Conservation (phyloP, 2,797 vertebrate genomes). For the Kryptopterus vitreolus region DNA sequence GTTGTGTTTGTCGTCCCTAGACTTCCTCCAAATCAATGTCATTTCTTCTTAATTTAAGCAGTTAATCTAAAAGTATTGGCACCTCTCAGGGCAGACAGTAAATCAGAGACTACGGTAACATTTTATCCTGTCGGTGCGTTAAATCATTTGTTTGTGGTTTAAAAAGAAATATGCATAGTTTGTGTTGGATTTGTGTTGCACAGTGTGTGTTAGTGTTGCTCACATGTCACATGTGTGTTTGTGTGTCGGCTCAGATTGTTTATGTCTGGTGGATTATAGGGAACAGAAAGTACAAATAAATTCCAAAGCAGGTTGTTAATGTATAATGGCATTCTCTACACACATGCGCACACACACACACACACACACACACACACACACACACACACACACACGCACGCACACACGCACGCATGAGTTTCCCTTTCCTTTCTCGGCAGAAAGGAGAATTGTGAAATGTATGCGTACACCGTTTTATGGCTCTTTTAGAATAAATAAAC, state of each 20-base stretch:
- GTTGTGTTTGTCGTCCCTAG: background rate
- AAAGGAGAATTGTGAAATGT: background rate
- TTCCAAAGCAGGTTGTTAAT: background rate
- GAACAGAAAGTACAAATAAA: conserved; percentile 21
- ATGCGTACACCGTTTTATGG: background rate
- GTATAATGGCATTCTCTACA: background rate
- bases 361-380: background rate
- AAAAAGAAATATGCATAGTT: background rate
- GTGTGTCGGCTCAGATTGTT: conserved; percentile 2
- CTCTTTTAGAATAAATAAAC: background rate
- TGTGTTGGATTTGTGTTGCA: too few species aligned
- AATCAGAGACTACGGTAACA: background rate
- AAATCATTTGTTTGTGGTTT: background rate
- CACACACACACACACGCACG: conserved; percentile 11
- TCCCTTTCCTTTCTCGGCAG: background rate
- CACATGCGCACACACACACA: conserved; percentile 1
- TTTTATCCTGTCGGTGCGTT: background rate
- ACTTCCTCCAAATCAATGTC: background rate
- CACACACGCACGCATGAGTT: background rate
- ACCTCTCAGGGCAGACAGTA: background rate
- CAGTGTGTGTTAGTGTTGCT: too few species aligned
- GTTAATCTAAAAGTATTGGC: background rate
- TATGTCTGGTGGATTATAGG: background rate
- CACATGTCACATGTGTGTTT: background rate
- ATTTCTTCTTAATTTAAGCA: background rate